Conservation (phyloP, 2,888 invertebrate genomes). For the Mystacides longicornis region DNA sequence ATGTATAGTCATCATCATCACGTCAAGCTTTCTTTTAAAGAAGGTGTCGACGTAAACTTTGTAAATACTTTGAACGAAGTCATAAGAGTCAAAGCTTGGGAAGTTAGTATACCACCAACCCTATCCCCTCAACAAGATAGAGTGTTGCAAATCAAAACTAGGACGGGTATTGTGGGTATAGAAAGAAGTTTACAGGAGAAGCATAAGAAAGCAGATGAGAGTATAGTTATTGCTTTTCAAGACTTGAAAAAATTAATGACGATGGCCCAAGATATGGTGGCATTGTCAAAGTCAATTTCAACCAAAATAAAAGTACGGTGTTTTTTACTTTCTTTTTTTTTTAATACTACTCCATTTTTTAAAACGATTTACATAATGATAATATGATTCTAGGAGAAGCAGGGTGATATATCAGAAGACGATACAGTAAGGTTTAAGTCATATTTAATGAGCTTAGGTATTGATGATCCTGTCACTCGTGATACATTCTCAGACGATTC, state of each 20-base stretch:
- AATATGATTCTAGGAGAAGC: slow-evolving; percentile 68
- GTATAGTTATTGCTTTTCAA: slow-evolving; percentile 89
- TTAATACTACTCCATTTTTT: not conserved
- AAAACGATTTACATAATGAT: not conserved
- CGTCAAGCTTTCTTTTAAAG: slow-evolving; percentile 80
- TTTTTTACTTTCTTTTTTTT: not conserved
- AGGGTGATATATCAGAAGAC: slow-evolving; percentile 94
- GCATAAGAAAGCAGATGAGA: slow-evolving; percentile 84
- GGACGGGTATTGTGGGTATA: slow-evolving; percentile 92
- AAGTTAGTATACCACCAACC: slow-evolving; percentile 30
- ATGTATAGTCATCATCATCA: slow-evolving; percentile 62
- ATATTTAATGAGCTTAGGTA: slow-evolving; percentile 92
- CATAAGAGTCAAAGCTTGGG: slow-evolving; percentile 59
- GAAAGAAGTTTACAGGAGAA: slow-evolving; percentile 87
- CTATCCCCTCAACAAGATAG: slow-evolving; percentile 16
- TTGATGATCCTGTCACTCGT: slow-evolving; percentile 95
- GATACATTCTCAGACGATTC: slow-evolving; percentile 80
- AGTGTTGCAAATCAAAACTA: slow-evolving; percentile 51
- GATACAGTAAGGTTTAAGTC: slow-evolving; percentile 95
- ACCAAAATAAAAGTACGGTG: slow-evolving; percentile 69
- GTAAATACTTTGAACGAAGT: slow-evolving; percentile 55
- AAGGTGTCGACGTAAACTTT: slow-evolving; percentile 64
- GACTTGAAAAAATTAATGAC: slow-evolving; percentile 91
- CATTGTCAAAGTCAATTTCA: slow-evolving; percentile 84
- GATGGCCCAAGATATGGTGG: slow-evolving; percentile 97